Conservation (phyloP, 2,888 invertebrate species). For the Alitta virens region DNA sequence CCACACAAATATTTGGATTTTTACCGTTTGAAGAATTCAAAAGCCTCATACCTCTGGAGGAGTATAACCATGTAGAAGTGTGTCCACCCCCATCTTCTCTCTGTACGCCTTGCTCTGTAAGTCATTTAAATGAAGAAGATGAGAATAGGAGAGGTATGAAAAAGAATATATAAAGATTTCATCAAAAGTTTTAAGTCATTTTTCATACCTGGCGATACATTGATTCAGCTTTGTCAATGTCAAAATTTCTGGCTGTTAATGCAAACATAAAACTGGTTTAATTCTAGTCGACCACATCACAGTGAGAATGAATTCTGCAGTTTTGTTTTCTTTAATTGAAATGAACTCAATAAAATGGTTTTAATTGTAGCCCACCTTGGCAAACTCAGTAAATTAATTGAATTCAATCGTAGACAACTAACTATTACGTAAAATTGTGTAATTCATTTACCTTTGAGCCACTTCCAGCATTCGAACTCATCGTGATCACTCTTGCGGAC, state of each 20-base stretch:
- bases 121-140: no score
- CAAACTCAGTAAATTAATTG: no score
- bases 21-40: no score
- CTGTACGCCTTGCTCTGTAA: constrained; percentile 16
- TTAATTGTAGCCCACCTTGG: no score
- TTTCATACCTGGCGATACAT: constrained; percentile 82
- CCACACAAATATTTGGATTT: no score
- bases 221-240: constrained; percentile 80
- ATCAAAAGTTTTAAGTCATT: background rate
- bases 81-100: constrained; percentile 3
- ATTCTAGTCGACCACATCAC: background rate
- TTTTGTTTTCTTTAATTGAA: background rate
- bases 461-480: constrained; percentile 42
- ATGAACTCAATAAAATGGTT: no score
- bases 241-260: constrained; percentile 78
- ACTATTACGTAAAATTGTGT: no score
- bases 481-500: constrained; percentile 44
- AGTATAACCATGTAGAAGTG: background rate
- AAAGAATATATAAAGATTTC: no score
- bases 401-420: no score
- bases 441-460: constrained; percentile 45
- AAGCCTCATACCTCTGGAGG: constrained; percentile 15
- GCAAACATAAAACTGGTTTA: background rate
- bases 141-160: no score
- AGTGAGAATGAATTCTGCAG: background rate